These are phyloP conservation scores for Dermolepida albohirtum DNA, from an alignment of 2,888 invertebrate species.

Conservation along the genomic window DNA sequence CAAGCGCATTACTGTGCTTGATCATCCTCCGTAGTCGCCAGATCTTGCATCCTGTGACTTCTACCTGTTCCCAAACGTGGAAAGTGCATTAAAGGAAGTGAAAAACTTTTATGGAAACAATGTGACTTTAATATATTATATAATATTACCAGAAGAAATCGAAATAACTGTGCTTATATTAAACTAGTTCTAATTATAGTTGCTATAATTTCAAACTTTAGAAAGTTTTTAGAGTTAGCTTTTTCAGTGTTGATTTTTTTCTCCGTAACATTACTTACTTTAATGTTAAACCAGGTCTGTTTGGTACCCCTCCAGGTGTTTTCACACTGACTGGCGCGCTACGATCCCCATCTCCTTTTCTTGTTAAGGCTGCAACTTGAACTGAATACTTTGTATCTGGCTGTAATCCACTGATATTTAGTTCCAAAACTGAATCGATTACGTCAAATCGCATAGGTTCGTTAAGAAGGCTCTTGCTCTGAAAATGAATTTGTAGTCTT, in stretches of 20 bases:
- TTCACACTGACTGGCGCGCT: slow-evolving; percentile 86
- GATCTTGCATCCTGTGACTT: too few relatives aligned
- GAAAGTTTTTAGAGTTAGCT: not conserved
- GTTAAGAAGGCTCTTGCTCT: slow-evolving; percentile 84
- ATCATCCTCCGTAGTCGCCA: too few relatives aligned
- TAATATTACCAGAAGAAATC: too few relatives aligned
- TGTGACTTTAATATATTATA: too few relatives aligned
- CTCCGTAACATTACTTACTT: slow-evolving; percentile 70
- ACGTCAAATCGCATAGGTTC: slow-evolving; percentile 91
- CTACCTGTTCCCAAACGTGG: too few relatives aligned
- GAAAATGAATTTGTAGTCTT: slow-evolving; percentile 37
- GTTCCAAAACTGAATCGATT: slow-evolving; percentile 78
- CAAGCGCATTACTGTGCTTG: too few relatives aligned
- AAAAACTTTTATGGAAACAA: too few relatives aligned
- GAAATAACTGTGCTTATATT: too few relatives aligned
- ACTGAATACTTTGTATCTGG: slow-evolving; percentile 95
- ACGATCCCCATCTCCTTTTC: slow-evolving; percentile 96
- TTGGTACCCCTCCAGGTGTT: slow-evolving; percentile 95
- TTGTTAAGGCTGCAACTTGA: slow-evolving; percentile 94
- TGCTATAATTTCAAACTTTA: too few relatives aligned
- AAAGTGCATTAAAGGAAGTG: too few relatives aligned
- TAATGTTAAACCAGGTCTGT: slow-evolving; percentile 82
- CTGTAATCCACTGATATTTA: slow-evolving; percentile 89
- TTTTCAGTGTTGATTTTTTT: not conserved
- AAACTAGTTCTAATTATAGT: too few relatives aligned